A percentile compares a stretch with the other conserved stretches of the same genome.
Evolutionary conservation across 2,888 invertebrate genomes (phyloP).

Genomic region (Anagyrus pseudococci): DNA sequence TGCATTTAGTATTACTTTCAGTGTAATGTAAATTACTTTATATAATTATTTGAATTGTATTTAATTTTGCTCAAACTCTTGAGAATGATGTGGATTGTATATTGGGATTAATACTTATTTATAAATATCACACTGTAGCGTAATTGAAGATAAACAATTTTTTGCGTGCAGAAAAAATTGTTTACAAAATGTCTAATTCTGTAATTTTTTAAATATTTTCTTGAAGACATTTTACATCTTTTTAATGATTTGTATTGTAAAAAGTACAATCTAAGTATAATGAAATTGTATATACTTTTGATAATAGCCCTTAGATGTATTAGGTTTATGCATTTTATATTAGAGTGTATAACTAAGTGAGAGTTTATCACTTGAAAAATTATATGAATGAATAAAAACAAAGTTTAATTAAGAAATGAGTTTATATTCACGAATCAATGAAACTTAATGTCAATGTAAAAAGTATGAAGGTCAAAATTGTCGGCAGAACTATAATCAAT

Average conservation of each 20-base stretch:
- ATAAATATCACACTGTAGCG: no score
- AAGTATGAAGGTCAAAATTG: constrained; percentile 8
- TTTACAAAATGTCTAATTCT: constrained; percentile 12
- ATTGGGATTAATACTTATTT: constrained; percentile 18
- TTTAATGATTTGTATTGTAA: constrained; percentile 19
- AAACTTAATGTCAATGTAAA: constrained; percentile 12
- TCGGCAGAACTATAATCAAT: background rate
- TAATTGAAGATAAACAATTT: background rate
- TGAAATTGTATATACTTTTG: constrained; percentile 35
- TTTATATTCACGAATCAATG: background rate
- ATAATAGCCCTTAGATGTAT: constrained; percentile 21
- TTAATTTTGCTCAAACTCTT: constrained; percentile 20
- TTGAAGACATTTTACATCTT: constrained; percentile 6
- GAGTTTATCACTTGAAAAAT: constrained; percentile 17
- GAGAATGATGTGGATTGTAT: constrained; percentile 10
- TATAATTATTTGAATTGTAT: constrained; percentile 5
- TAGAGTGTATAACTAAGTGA: constrained; percentile 16
- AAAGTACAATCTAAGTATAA: constrained; percentile 23
- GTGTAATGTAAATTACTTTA: constrained; percentile 8
- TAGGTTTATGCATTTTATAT: constrained; percentile 17
- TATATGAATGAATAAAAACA: constrained; percentile 2
- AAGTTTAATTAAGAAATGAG: no score
- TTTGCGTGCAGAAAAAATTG: constrained; percentile 2
- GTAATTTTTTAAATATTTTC: constrained; percentile 10
- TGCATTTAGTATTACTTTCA: constrained; percentile 27